These are phyloP conservation scores for Umimayanthus chanpuru DNA, from an alignment of 92 coral and sea anemone species.

Conservation along the genomic window DNA sequence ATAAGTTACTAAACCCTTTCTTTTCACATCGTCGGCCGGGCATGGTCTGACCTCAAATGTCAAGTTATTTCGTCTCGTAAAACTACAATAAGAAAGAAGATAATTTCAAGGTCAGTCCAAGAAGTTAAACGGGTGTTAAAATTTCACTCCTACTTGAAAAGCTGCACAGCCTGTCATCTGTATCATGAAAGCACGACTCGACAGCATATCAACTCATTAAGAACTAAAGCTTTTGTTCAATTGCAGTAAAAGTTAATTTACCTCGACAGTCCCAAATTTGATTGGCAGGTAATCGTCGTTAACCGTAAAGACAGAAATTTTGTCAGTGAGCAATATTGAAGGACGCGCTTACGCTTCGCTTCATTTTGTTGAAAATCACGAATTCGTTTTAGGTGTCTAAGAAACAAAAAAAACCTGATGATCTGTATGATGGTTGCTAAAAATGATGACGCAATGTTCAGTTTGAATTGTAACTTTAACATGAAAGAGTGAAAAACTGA, in stretches of 20 bases:
- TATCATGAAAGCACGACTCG: slow-evolving; percentile 10
- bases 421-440: not conserved
- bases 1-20: too few species aligned
- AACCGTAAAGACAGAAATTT: not conserved
- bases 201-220: slow-evolving; percentile 1
- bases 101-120: not conserved
- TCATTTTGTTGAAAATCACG: not conserved
- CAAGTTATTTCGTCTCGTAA: not conserved
- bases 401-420: not conserved
- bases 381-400: not conserved
- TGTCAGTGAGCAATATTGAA: slow-evolving; percentile 28
- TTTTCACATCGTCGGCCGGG: not conserved
- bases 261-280: slow-evolving; percentile 15
- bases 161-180: not conserved
- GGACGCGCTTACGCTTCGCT: not conserved
- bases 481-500: not conserved
- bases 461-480: not conserved
- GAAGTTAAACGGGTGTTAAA: not conserved
- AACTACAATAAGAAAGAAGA: not conserved
- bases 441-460: not conserved
- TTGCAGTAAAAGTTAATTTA: slow-evolving; percentile 28
- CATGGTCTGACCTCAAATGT: not conserved
- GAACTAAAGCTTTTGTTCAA: slow-evolving; percentile 12
- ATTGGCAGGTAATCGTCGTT: slow-evolving; percentile 36
- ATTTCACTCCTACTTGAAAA: not conserved